phyloP scores from a whole-genome alignment of 1,140 invertebrate genomes.

The Drosophila triauraria region DNA sequence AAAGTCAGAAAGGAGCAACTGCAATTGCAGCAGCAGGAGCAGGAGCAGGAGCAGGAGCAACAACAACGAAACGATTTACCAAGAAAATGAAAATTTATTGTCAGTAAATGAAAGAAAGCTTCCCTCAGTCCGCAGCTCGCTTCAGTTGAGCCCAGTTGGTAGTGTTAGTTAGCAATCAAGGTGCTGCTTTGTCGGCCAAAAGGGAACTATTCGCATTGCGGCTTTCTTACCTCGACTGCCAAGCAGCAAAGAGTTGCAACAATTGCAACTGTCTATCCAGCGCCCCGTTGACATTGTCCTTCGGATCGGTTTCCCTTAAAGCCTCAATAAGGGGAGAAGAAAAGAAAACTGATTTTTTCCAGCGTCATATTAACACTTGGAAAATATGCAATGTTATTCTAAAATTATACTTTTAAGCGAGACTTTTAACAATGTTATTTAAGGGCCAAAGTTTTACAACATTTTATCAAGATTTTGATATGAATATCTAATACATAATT shows the following conservation, averaged over 20 bases:
- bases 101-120: conserved; percentile 81
- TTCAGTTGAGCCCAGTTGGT: conserved; percentile 33
- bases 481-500: too few relatives aligned
- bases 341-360: not conserved
- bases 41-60: conserved; percentile 12
- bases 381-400: not conserved
- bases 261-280: conserved; percentile 61
- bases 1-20: conserved; percentile 55
- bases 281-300: conserved; percentile 58
- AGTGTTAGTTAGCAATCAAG: conserved; percentile 53
- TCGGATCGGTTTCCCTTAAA: conserved; percentile 52
- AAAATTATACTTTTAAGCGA: not conserved
- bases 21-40: conserved; percentile 32
- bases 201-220: conserved; percentile 55
- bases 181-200: conserved; percentile 52
- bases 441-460: not conserved
- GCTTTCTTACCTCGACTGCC: conserved; percentile 48
- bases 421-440: not conserved
- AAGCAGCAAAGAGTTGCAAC: conserved; percentile 37
- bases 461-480: not conserved
- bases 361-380: not conserved
- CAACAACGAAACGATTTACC: conserved; percentile 68
- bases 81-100: conserved; percentile 85
- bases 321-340: conserved; percentile 33
- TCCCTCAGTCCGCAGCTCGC: conserved; percentile 26